Evolutionary conservation across 1,140 invertebrate genomes (phyloP).

Genomic region (Sitophilus oryzae): DNA sequence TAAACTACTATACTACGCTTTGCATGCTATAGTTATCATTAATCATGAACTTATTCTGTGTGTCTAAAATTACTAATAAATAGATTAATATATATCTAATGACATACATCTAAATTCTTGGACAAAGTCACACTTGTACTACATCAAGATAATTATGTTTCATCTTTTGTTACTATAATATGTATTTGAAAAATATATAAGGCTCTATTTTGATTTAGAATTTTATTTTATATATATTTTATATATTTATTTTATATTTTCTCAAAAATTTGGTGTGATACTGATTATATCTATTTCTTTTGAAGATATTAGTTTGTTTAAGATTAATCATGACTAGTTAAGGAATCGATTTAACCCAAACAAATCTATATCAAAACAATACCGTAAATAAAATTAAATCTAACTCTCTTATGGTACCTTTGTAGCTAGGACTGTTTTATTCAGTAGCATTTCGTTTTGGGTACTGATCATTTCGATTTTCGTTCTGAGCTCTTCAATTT

Average conservation of each 20-base stretch:
- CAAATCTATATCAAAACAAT: background rate
- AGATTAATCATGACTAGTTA: background rate
- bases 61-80: background rate
- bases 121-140: background rate
- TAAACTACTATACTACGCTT: too few species aligned
- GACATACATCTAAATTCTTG: background rate
- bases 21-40: background rate
- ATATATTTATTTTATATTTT: too few species aligned
- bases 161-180: too few species aligned
- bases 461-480: conserved; percentile 34
- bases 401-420: conserved; percentile 15
- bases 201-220: too few species aligned
- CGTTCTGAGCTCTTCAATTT: conserved; percentile 37
- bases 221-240: too few species aligned
- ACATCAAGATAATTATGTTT: background rate
- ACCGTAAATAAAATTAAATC: background rate
- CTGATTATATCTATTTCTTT: too few species aligned
- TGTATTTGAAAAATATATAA: too few species aligned
- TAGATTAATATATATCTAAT: background rate
- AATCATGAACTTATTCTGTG: background rate
- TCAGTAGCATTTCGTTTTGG: conserved; percentile 37
- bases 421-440: conserved; percentile 19
- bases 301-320: too few species aligned
- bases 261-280: too few species aligned
- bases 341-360: background rate